Percentiles rank a stretch among this genome's conserved stretches.
Conservation (phyloP, 2,888 invertebrate species). For the Glaucopsyche alexis region DNA sequence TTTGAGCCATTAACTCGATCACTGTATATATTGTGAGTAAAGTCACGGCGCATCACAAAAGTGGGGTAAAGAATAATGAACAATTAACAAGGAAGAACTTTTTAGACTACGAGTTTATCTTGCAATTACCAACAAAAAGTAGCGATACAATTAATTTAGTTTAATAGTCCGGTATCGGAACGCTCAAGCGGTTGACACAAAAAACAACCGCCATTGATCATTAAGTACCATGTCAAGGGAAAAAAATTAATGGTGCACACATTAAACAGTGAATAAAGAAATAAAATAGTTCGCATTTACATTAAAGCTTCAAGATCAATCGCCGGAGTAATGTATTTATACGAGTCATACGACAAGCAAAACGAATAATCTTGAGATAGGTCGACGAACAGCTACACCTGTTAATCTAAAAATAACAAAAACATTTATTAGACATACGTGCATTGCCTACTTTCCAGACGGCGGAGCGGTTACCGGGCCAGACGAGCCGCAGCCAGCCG, state of each 20-base stretch:
- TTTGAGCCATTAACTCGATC: constrained; percentile 22
- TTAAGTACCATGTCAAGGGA: neutral
- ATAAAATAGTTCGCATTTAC: constrained; percentile 13
- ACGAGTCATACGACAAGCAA: constrained; percentile 48
- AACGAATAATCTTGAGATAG: constrained; percentile 42
- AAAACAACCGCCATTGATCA: constrained; percentile 15
- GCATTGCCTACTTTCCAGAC: constrained; percentile 61
- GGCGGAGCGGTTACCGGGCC: constrained; percentile 53
- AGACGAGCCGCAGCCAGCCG: constrained; percentile 61
- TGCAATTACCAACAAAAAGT: neutral
- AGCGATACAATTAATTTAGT: constrained; percentile 5
- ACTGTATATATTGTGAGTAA: constrained; percentile 9
- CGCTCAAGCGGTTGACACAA: neutral
- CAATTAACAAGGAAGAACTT: constrained; percentile 17
- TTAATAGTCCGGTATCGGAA: constrained; percentile 4
- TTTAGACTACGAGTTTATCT: neutral
- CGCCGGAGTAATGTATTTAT: constrained; percentile 46
- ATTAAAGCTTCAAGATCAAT: constrained; percentile 38
- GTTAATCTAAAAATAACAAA: constrained; percentile 51
- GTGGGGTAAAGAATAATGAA: neutral
- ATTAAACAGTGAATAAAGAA: neutral
- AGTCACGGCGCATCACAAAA: constrained; percentile 25
- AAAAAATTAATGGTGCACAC: constrained; percentile 4
- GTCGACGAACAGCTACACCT: constrained; percentile 52
- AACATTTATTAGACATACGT: constrained; percentile 42